Base-by-base conservation (phyloP, 2,113 vertebrate species). In the Brienomyrus brachyistius region DNA sequence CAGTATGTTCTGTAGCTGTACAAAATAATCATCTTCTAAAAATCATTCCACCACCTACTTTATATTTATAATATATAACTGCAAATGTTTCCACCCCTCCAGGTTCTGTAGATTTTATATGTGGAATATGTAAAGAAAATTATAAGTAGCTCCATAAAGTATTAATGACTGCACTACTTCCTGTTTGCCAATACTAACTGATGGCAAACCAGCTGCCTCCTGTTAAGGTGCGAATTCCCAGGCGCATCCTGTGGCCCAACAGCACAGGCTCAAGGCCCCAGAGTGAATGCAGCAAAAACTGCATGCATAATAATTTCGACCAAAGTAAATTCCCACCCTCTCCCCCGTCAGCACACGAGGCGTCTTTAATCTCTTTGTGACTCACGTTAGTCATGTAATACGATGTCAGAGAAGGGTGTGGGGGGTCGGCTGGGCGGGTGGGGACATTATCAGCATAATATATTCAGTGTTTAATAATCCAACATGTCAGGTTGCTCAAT, bases 301-400 rank as follows among this genome's bases (percentile, higher is more conserved):
- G 51, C 90, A 93, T 90, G 85, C 88, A 88, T 90, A 93, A 94
- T 92, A 90, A 91, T 91, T 52, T 82, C 86, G 87, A 93, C 92
- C 89, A 92, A 87, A 59, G 88, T 90, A 91, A 93, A 93, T 91
- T 90, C 86, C 70, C 48, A 90, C 91, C 86, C 88, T 82, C 80
- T 7, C 56, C 88, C 80, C 70, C 80, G 80, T 90, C 90, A 88
- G 50, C 54, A 86, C 85, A 84, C 54, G 59, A 85, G 80, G 70
- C 86, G 23, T 77, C 83, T 89, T 91, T 92, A 93, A 93, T 92
- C 88, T 89, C 86, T 91, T 40, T 90, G 89, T 89, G 91, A 91
- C 88, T 88, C 91, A 87, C 88, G 77, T 88, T 92, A 74, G 90
- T 52, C 91, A 88, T 70, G 89, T 89, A 89, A 85, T 59, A 66